Conservation (phyloP, 2,113 vertebrate species). For the Connochaetes taurinus region DNA sequence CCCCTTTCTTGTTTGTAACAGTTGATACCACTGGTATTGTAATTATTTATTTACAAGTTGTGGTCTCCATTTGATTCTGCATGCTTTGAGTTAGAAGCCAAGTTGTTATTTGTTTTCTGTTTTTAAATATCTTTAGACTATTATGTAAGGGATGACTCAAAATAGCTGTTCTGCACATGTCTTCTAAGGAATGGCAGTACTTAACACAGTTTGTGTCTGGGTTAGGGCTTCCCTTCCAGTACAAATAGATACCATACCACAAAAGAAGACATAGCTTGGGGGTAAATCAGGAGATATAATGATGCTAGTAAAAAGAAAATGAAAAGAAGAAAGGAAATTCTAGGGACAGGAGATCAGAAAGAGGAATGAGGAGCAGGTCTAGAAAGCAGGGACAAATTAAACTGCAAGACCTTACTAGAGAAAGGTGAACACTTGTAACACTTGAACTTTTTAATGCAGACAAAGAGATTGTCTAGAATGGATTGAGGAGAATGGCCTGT, state of each 20-base stretch:
- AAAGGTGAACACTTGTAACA: not conserved
- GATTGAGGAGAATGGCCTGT: not conserved
- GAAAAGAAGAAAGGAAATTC: not conserved
- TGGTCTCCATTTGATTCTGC: not conserved
- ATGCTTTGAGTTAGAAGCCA: not conserved
- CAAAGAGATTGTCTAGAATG: not conserved
- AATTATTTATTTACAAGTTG: not conserved
- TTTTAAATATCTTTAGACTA: not conserved
- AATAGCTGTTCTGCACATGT: not conserved
- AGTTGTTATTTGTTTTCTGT: not conserved
- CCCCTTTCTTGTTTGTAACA: not conserved
- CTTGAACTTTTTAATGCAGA: not conserved
- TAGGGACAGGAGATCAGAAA: not conserved
- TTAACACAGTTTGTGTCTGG: not conserved
- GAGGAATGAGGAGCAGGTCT: not conserved
- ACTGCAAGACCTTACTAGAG: not conserved
- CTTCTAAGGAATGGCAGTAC: not conserved
- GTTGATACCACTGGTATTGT: not conserved
- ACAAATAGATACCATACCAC: not conserved
- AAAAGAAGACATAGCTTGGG: not conserved
- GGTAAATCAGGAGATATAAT: not conserved
- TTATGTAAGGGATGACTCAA: not conserved
- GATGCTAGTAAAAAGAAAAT: not conserved
- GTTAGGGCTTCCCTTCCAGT: not conserved
- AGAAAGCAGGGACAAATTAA: not conserved